These are phyloP conservation scores for Leucophenga varia DNA, from an alignment of 1,140 invertebrate species.

Conservation along the genomic window DNA sequence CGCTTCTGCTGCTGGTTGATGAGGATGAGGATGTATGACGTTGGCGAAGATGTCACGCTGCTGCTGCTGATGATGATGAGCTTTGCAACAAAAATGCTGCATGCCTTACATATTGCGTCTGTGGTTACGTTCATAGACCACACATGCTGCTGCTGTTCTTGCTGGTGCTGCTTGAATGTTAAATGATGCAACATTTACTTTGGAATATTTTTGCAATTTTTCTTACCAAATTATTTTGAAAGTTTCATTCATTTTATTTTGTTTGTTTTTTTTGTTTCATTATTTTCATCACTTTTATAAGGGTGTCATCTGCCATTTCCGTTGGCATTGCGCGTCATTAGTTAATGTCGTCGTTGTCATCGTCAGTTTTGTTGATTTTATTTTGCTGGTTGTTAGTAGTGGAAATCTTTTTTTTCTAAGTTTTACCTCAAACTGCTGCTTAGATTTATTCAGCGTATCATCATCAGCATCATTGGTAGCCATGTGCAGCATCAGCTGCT, in stretches of 20 bases:
- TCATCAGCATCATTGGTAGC: too few relatives aligned
- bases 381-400: too few relatives aligned
- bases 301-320: conserved; percentile 13
- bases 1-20: too few relatives aligned
- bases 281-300: too few relatives aligned
- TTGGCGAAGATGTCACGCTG: too few relatives aligned
- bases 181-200: conserved; percentile 31
- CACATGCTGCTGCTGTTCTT: neutral
- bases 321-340: conserved; percentile 19
- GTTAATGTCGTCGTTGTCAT: conserved; percentile 29
- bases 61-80: too few relatives aligned
- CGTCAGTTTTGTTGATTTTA: conserved; percentile 1
- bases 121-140: too few relatives aligned
- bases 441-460: too few relatives aligned
- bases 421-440: conserved; percentile 14
- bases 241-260: neutral
- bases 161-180: conserved; percentile 18
- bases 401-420: conserved; percentile 27
- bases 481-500: too few relatives aligned
- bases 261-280: conserved; percentile 9
- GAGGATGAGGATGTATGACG: too few relatives aligned
- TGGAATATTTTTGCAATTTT: conserved; percentile 19
- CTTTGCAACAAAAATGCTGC: too few relatives aligned
- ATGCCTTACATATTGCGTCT: too few relatives aligned
- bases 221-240: conserved; percentile 5